A percentile compares a stretch with the other conserved stretches of the same genome.
These are phyloP conservation scores for Hermetia illucens DNA, from an alignment of 1,140 invertebrate species.

Conservation along the genomic window DNA sequence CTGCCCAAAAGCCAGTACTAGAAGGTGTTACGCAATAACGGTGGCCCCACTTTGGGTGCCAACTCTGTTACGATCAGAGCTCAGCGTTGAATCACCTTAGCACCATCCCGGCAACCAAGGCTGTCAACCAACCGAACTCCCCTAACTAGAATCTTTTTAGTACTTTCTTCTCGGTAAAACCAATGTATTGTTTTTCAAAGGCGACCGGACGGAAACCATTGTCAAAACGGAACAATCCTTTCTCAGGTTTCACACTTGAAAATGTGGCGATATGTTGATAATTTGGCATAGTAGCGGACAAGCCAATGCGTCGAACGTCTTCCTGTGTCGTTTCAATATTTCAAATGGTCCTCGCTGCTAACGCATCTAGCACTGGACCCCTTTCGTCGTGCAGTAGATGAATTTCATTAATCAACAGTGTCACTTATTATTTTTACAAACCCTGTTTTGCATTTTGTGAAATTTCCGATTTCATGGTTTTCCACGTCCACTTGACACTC, in stretches of 20 bases:
- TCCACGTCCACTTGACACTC: too few species aligned
- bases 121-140: too few species aligned
- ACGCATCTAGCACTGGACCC: slow-evolving; percentile 91
- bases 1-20: too few species aligned
- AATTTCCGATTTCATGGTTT: too few species aligned
- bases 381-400: slow-evolving; percentile 97
- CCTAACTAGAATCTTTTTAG: slow-evolving; percentile 96
- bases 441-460: too few species aligned
- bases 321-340: slow-evolving; percentile 93
- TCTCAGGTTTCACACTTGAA: slow-evolving; percentile 72
- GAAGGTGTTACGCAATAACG: too few species aligned
- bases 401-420: slow-evolving; percentile 99
- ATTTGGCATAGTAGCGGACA: slow-evolving; percentile 96
- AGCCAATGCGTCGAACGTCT: slow-evolving; percentile 85
- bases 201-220: slow-evolving; percentile 96
- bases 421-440: too few species aligned
- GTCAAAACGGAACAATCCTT: slow-evolving; percentile 94
- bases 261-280: slow-evolving; percentile 96
- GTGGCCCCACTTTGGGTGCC: too few species aligned
- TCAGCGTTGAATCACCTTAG: too few species aligned
- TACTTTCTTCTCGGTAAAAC: slow-evolving; percentile 98
- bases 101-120: too few species aligned
- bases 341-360: slow-evolving; percentile 89
- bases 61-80: too few species aligned
- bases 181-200: slow-evolving; percentile 97